These are phyloP conservation scores for Polypedilum vanderplanki DNA, from an alignment of 1,140 invertebrate species.

Conservation along the genomic window DNA sequence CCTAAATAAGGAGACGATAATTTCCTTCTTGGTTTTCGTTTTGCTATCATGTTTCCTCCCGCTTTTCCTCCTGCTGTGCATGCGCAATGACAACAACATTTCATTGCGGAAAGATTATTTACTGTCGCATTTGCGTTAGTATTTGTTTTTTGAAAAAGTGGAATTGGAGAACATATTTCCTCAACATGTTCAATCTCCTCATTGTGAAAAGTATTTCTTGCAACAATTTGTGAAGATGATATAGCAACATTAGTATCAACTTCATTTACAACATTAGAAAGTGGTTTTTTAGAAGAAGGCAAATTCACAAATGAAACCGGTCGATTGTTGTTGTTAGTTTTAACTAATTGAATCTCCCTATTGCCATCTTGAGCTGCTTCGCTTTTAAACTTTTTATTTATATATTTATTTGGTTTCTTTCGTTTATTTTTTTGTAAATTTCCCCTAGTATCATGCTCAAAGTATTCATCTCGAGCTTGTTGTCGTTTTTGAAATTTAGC, in stretches of 20 bases:
- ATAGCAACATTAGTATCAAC: neutral
- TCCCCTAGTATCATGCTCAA: conserved; percentile 19
- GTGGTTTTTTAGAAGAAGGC: neutral
- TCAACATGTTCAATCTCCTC: neutral
- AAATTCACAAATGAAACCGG: neutral
- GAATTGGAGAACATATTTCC: conserved; percentile 4
- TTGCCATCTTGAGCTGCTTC: neutral
- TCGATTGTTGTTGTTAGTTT: neutral
- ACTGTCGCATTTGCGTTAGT: neutral
- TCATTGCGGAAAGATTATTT: neutral
- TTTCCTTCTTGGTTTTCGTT: conserved; percentile 9
- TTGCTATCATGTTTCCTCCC: neutral
- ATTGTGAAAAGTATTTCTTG: neutral
- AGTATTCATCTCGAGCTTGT: conserved; percentile 11
- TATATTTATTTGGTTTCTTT: neutral
- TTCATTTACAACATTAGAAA: too few species aligned
- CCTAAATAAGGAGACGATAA: conserved; percentile 16
- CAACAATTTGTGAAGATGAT: neutral
- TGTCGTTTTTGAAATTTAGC: neutral
- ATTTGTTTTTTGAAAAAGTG: neutral
- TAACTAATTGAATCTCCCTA: neutral
- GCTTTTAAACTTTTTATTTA: neutral
- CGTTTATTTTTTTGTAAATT: neutral
- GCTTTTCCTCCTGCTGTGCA: neutral
- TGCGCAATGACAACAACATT: conserved; percentile 26